Evolutionary conservation across 2,797 vertebrate species (phyloP).

Genomic region (Naso thynnoides): DNA sequence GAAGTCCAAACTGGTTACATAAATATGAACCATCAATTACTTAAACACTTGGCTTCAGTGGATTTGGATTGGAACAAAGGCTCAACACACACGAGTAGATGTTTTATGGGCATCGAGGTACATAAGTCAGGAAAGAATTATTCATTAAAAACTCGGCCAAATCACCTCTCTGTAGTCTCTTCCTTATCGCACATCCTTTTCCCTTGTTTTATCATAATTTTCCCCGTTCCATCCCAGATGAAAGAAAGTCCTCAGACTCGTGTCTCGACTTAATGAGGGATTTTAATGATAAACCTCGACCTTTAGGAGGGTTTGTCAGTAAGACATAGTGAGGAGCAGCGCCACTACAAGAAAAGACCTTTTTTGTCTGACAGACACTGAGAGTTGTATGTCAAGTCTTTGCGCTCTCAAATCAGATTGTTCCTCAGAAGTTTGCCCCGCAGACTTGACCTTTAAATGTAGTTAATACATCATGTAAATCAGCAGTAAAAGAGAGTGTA

Average conservation of each 20-base stretch:
- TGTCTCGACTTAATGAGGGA: conserved; percentile 36
- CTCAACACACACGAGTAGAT: not conserved
- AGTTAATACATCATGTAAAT: not conserved
- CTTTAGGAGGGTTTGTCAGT: conserved; percentile 21
- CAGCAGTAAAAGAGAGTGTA: not conserved
- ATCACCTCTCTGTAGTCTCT: conserved; percentile 16
- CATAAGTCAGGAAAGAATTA: conserved; percentile 7
- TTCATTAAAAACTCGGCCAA: conserved; percentile 1
- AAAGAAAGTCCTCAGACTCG: conserved; percentile 43
- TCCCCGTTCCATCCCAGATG: conserved; percentile 42
- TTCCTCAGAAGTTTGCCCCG: no score
- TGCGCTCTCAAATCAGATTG: no score
- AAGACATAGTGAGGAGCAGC: not conserved
- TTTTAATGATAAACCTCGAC: conserved; percentile 37
- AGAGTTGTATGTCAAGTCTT: conserved; percentile 5
- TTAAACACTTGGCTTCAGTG: conserved; percentile 14
- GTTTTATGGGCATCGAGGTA: conserved; percentile 39
- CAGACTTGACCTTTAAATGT: not conserved
- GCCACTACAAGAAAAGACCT: not conserved
- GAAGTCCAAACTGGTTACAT: not conserved
- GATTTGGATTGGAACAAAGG: conserved; percentile 15
- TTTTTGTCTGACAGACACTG: not conserved
- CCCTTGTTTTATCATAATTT: conserved; percentile 52
- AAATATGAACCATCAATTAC: conserved; percentile 11
- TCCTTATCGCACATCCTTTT: conserved; percentile 23